Conservation (phyloP, 2,113 vertebrate species). For the Leucoraja erinaceus region DNA sequence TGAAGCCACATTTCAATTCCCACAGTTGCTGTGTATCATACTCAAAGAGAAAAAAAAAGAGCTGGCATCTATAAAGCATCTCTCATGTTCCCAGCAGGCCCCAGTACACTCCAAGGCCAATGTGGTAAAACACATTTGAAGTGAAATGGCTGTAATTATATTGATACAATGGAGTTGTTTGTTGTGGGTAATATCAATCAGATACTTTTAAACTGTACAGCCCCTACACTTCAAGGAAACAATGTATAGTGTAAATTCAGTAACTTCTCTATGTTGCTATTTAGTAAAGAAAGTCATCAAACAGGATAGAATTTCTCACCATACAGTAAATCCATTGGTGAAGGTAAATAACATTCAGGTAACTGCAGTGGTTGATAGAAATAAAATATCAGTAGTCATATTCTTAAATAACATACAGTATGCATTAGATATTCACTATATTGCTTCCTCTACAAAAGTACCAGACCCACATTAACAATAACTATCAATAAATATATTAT, state of each 20-base stretch:
- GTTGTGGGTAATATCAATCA: background rate
- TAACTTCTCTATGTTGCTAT: no score
- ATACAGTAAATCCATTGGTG: no score
- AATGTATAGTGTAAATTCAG: background rate
- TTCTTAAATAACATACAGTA: no score
- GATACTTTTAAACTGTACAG: background rate
- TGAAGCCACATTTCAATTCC: background rate
- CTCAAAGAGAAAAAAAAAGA: background rate
- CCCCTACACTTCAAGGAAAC: background rate
- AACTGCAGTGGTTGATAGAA: no score
- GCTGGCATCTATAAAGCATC: background rate
- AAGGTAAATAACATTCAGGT: no score
- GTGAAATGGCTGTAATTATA: background rate
- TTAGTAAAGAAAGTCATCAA: no score
- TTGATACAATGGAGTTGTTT: background rate
- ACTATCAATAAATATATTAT: no score
- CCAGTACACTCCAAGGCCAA: background rate
- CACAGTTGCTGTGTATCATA: background rate
- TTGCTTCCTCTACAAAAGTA: no score
- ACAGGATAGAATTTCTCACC: no score
- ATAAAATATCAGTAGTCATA: no score
- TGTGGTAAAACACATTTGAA: background rate
- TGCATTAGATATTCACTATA: no score
- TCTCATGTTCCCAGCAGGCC: background rate
- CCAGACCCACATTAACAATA: no score